These are phyloP conservation scores for Standfussiana lucernea DNA, from an alignment of 2,888 invertebrate genomes.

Conservation along the genomic window DNA sequence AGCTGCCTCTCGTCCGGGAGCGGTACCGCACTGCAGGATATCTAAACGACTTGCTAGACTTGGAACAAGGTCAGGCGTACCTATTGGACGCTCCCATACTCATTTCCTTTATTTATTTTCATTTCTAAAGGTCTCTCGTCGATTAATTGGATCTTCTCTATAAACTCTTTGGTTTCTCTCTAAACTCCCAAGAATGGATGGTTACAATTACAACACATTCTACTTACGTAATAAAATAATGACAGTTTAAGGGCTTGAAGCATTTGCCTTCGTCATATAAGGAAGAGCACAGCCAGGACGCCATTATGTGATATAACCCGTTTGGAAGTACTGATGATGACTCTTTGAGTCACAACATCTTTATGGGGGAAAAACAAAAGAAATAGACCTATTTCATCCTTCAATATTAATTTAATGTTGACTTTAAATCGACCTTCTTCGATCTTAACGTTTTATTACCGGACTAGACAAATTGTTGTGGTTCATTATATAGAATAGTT, in stretches of 20 bases:
- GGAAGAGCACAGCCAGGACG: background rate
- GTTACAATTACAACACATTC: background rate
- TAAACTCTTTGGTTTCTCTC: background rate
- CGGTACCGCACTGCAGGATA: slow-evolving; percentile 9
- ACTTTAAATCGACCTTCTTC: background rate
- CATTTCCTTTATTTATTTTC: background rate
- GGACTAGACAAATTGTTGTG: background rate
- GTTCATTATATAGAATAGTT: slow-evolving; percentile 12
- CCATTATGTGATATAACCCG: background rate
- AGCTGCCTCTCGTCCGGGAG: background rate
- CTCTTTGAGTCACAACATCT: background rate
- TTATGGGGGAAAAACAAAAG: background rate
- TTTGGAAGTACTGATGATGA: slow-evolving; percentile 1
- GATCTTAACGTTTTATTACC: background rate
- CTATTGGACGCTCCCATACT: background rate
- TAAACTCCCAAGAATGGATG: background rate
- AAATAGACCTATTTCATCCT: background rate
- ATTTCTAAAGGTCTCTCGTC: background rate
- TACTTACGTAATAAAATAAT: background rate
- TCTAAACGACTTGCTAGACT: background rate
- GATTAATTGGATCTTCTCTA: background rate
- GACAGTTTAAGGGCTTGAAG: background rate
- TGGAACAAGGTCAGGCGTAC: background rate
- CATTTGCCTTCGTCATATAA: background rate
- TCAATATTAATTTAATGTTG: background rate